These are phyloP conservation scores for Pyrocoelia pectoralis DNA, from an alignment of 2,888 invertebrate genomes.

Conservation along the genomic window DNA sequence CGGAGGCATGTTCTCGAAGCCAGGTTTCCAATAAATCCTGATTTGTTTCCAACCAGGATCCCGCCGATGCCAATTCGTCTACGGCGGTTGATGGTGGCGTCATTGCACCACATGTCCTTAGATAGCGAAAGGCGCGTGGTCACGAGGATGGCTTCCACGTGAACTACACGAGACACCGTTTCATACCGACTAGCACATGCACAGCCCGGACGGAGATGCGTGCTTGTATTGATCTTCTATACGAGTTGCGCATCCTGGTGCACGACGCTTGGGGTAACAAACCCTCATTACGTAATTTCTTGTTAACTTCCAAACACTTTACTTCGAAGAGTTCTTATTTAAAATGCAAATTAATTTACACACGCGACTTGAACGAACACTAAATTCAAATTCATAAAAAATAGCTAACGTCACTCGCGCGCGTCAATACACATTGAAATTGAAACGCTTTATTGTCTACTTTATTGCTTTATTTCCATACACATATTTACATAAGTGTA, in stretches of 20 bases:
- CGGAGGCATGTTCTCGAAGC: constrained; percentile 79
- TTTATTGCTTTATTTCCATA: constrained; percentile 9
- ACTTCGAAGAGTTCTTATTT: constrained; percentile 34
- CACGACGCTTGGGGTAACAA: constrained; percentile 45
- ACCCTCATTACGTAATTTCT: constrained; percentile 47
- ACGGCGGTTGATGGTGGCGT: constrained; percentile 56
- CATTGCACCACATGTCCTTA: constrained; percentile 56
- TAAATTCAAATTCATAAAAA: background rate
- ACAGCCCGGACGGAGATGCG: constrained; percentile 49
- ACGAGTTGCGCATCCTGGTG: constrained; percentile 41
- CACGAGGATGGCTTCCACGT: constrained; percentile 51
- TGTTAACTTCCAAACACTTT: constrained; percentile 42
- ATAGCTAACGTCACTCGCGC: background rate
- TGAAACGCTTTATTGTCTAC: background rate
- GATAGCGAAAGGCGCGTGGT: constrained; percentile 43
- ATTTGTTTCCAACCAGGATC: constrained; percentile 66
- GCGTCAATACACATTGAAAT: too few species aligned
- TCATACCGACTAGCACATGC: constrained; percentile 44
- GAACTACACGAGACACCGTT: constrained; percentile 47
- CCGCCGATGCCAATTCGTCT: constrained; percentile 55
- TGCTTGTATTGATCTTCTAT: constrained; percentile 54
- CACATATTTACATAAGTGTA: constrained; percentile 4
- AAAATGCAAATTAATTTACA: constrained; percentile 27
- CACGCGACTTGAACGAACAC: constrained; percentile 10
- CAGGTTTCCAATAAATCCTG: constrained; percentile 77